These are phyloP conservation scores for Alitta virens DNA, from an alignment of 2,888 invertebrate species.

Conservation along the genomic window DNA sequence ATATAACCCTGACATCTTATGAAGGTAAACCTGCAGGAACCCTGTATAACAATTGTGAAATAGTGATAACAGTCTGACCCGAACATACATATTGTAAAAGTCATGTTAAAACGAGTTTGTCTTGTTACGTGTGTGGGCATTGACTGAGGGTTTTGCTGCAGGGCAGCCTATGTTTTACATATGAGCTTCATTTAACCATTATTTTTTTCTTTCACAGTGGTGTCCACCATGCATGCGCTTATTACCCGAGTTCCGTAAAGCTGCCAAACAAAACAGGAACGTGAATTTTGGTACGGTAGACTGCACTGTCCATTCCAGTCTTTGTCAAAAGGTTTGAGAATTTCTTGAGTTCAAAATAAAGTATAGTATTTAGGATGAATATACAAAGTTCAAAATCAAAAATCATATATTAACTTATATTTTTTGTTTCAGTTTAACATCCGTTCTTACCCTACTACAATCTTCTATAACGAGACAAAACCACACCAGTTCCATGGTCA, in stretches of 20 bases:
- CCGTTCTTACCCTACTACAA: conserved; percentile 69
- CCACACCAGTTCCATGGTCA: conserved; percentile 64
- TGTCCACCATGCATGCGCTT: conserved; percentile 74
- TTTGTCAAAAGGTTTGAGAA: conserved; percentile 60
- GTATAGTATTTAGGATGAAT: background rate
- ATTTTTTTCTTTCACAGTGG: conserved; percentile 64
- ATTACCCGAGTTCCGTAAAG: conserved; percentile 69
- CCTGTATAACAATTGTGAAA: no score
- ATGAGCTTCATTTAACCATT: no score
- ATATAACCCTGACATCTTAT: no score
- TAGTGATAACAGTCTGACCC: no score
- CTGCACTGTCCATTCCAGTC: conserved; percentile 65
- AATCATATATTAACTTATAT: no score
- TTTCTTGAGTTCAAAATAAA: background rate
- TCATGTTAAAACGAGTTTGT: no score
- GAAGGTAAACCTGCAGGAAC: no score
- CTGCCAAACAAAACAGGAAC: conserved; percentile 49
- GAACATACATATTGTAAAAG: no score
- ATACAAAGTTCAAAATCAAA: background rate
- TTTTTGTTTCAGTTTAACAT: conserved; percentile 61
- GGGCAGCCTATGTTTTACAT: no score
- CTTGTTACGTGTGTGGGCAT: background rate
- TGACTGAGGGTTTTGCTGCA: no score
- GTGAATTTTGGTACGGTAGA: conserved; percentile 68
- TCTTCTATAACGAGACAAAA: conserved; percentile 65